These are phyloP conservation scores for Platypus cylindrus DNA, from an alignment of 2,888 invertebrate species.

Conservation along the genomic window DNA sequence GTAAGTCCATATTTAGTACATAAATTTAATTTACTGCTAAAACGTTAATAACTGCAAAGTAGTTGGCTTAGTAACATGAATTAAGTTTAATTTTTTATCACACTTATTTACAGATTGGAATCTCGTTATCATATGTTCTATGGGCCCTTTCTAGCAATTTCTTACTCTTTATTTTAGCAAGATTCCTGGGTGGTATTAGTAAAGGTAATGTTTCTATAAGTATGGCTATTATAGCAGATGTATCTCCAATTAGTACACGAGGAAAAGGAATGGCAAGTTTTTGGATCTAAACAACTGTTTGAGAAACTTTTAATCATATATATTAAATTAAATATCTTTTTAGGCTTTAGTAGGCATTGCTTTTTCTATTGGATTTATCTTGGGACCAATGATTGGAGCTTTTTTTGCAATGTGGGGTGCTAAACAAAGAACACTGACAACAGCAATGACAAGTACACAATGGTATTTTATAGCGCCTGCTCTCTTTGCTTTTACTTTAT, in stretches of 20 bases:
- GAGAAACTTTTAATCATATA: not conserved
- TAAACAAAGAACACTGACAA: no score
- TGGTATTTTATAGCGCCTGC: conserved; percentile 77
- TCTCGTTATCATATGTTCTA: conserved; percentile 70
- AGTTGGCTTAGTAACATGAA: no score
- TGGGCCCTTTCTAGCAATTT: conserved; percentile 87
- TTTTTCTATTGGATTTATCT: conserved; percentile 94
- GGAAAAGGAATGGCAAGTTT: conserved; percentile 79
- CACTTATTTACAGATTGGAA: conserved; percentile 56
- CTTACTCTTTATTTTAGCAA: conserved; percentile 77
- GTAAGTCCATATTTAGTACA: conserved; percentile 46
- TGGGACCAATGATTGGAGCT: conserved; percentile 92
- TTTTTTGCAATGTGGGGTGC: conserved; percentile 63
- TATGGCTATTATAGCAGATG: conserved; percentile 91
- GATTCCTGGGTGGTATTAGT: conserved; percentile 88
- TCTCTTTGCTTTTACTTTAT: conserved; percentile 58
- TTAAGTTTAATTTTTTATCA: not conserved
- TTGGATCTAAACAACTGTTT: no score
- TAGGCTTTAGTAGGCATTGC: conserved; percentile 95
- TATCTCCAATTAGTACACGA: conserved; percentile 69
- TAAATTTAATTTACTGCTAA: no score
- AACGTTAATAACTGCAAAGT: no score
- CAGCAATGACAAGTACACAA: conserved; percentile 48
- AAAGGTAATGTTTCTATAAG: conserved; percentile 94
- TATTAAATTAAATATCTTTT: conserved; percentile 23